A percentile compares a stretch with the other conserved stretches of the same genome.
These are phyloP conservation scores for Phaethornis superciliosus DNA, from an alignment of 2,113 vertebrate species.

Conservation along the genomic window DNA sequence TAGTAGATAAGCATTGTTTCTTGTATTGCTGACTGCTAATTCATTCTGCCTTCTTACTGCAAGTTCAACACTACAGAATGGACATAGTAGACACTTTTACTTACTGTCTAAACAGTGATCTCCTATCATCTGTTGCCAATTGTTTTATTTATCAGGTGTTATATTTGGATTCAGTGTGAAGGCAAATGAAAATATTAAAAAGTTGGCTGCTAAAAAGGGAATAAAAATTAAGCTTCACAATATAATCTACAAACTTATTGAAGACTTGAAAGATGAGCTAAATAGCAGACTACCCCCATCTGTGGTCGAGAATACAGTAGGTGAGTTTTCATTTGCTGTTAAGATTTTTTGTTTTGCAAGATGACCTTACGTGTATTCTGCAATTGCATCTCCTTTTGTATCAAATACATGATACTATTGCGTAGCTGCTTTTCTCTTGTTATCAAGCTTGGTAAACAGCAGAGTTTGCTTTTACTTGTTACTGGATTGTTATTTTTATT, in stretches of 20 bases:
- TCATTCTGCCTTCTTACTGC: neutral
- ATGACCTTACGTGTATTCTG: neutral
- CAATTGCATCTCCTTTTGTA: neutral
- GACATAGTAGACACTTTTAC: neutral
- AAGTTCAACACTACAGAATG: neutral
- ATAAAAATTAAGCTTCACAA: constrained; percentile 85
- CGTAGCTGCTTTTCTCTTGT: neutral
- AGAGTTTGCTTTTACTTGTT: neutral
- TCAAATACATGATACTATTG: neutral
- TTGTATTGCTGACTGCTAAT: neutral
- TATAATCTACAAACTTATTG: constrained; percentile 90
- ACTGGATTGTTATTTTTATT: neutral
- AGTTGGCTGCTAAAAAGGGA: constrained; percentile 81
- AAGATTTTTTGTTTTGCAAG: neutral
- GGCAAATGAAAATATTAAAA: constrained; percentile 77
- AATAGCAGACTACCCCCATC: constrained; percentile 76
- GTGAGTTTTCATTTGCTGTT: constrained; percentile 61
- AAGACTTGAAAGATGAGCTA: constrained; percentile 88
- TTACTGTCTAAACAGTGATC: neutral
- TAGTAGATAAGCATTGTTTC: neutral
- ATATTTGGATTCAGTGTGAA: constrained; percentile 91
- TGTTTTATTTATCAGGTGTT: constrained; percentile 75
- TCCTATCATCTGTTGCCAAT: neutral
- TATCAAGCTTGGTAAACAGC: neutral
- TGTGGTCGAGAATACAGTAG: constrained; percentile 75